Conservation (phyloP, 1,140 invertebrate species). For the Penaeus chinensis region DNA sequence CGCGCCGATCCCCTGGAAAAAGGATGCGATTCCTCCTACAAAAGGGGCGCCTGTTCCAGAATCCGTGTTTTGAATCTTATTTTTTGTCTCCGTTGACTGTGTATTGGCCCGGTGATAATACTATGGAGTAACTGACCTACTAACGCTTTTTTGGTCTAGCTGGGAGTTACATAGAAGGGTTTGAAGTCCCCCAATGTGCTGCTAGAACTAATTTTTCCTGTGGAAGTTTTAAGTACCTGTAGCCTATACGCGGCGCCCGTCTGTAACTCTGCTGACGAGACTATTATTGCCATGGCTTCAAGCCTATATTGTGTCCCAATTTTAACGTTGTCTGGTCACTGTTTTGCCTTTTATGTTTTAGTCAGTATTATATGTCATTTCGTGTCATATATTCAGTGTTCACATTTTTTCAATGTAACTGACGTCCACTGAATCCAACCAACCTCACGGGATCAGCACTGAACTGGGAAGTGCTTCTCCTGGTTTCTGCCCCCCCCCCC, state of each 20-base stretch:
- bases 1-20: background rate
- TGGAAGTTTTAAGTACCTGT: constrained; percentile 55
- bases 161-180: constrained; percentile 51
- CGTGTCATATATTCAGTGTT: constrained; percentile 60
- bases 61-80: background rate
- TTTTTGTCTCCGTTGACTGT: constrained; percentile 24
- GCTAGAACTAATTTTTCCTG: constrained; percentile 47
- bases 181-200: constrained; percentile 25
- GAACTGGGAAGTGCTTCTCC: background rate
- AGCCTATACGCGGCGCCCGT: constrained; percentile 54
- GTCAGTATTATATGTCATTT: constrained; percentile 61
- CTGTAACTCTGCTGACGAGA: constrained; percentile 44
- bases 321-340: constrained; percentile 59
- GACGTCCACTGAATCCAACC: constrained; percentile 50
- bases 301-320: constrained; percentile 40
- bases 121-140: constrained; percentile 41
- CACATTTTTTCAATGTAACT: constrained; percentile 41
- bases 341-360: constrained; percentile 58
- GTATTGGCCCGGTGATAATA: constrained; percentile 34
- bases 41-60: constrained; percentile 16
- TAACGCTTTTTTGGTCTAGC: constrained; percentile 50
- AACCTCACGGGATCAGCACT: constrained; percentile 1
- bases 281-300: constrained; percentile 29
- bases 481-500: constrained; percentile 10
- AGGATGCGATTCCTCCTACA: constrained; percentile 1